A percentile compares a stretch with the other conserved stretches of the same genome.
phyloP scores from a whole-genome alignment of 1,140 invertebrate species.

The Leptoteleia sp. region DNA sequence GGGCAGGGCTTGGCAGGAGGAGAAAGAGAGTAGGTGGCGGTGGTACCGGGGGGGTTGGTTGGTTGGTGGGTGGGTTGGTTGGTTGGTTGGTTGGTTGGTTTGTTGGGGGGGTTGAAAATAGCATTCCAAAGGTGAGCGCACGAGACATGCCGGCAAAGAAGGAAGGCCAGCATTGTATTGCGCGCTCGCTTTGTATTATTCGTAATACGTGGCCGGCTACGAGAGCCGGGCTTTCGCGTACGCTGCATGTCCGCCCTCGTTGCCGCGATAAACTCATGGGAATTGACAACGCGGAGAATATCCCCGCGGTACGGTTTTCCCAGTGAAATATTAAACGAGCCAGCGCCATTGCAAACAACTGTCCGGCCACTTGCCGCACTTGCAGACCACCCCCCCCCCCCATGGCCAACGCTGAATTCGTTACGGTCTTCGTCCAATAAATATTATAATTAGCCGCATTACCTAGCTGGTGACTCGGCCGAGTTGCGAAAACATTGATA shows the following conservation, averaged over 20 bases:
- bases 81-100: too few species aligned
- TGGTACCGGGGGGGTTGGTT: too few species aligned
- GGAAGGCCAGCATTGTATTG: constrained; percentile 25
- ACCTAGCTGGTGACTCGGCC: constrained; percentile 62
- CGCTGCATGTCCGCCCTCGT: constrained; percentile 65
- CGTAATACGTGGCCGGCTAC: constrained; percentile 53
- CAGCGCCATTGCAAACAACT: constrained; percentile 49
- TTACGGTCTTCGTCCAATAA: constrained; percentile 58
- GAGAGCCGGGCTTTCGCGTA: constrained; percentile 54
- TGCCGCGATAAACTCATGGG: constrained; percentile 74
- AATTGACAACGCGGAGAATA: constrained; percentile 70
- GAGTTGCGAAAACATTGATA: constrained; percentile 43
- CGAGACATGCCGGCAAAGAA: constrained; percentile 36
- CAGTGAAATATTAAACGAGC: constrained; percentile 76
- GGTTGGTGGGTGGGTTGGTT: too few species aligned
- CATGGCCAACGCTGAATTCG: constrained; percentile 45
- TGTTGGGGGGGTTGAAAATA: constrained; percentile 17
- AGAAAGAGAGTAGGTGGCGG: too few species aligned
- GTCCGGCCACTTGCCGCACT: constrained; percentile 35
- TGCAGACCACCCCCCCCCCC: constrained; percentile 41
- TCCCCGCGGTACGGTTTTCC: constrained; percentile 62
- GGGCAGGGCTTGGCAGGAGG: too few species aligned
- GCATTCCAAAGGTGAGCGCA: constrained; percentile 23
- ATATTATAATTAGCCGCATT: constrained; percentile 74
- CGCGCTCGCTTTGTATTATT: constrained; percentile 59